Percentiles rank a stretch among this genome's conserved stretches.
Conservation (phyloP, 1,140 invertebrate species). For the Dendroctonus ponderosae region DNA sequence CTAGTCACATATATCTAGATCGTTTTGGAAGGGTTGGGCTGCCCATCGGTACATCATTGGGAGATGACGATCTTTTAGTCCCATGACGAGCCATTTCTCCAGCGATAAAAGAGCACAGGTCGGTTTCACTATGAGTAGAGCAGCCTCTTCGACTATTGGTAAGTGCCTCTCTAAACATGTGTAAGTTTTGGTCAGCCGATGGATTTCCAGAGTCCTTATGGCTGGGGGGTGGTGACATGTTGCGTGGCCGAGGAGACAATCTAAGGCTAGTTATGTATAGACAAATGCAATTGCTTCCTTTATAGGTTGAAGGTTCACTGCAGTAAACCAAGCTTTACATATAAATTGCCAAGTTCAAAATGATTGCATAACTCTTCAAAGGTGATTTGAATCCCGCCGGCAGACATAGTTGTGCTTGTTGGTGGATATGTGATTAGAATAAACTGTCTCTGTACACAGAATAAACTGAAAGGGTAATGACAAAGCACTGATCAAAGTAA, state of each 20-base stretch:
- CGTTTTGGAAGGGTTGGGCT: constrained; percentile 56
- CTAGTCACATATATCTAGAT: constrained; percentile 53
- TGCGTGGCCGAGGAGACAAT: constrained; percentile 57
- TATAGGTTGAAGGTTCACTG: no score
- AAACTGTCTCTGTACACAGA: no score
- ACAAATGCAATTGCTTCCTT: background rate
- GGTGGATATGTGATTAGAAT: no score
- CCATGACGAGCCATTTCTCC: constrained; percentile 71
- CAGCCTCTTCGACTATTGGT: constrained; percentile 55
- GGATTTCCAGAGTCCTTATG: constrained; percentile 47
- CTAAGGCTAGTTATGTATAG: constrained; percentile 16
- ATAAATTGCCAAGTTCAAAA: no score
- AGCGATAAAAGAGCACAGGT: constrained; percentile 73
- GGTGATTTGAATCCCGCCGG: background rate
- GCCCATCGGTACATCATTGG: constrained; percentile 57
- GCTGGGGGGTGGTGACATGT: constrained; percentile 56
- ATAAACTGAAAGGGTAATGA: no score
- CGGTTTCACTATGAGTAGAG: constrained; percentile 50
- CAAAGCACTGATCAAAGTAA: no score
- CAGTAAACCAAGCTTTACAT: no score
- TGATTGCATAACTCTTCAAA: no score
- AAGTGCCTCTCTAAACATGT: constrained; percentile 76
- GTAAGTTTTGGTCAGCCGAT: constrained; percentile 59
- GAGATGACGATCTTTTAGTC: constrained; percentile 66
- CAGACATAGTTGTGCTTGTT: constrained; percentile 16